These are phyloP conservation scores for Cherax destructor DNA, from an alignment of 1,140 invertebrate species.

Conservation along the genomic window DNA sequence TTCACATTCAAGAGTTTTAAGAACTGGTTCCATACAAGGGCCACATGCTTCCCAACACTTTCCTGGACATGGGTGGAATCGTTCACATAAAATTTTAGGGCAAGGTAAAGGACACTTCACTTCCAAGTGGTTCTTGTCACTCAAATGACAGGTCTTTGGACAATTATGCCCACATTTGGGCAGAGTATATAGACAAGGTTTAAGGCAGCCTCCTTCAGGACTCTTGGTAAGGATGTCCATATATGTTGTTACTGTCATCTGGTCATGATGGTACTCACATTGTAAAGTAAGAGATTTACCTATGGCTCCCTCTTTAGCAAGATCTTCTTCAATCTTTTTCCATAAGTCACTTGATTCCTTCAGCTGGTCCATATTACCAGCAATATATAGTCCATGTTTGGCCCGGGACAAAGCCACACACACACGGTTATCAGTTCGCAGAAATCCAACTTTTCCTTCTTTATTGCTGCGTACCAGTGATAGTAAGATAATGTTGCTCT, in stretches of 20 bases:
- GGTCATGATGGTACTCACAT: constrained; percentile 76
- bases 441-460: constrained; percentile 84
- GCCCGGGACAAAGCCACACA: constrained; percentile 90
- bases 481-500: constrained; percentile 88
- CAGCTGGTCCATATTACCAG: constrained; percentile 79
- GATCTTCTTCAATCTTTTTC: constrained; percentile 65
- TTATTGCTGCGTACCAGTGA: constrained; percentile 87
- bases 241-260: constrained; percentile 56
- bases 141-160: constrained; percentile 59
- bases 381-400: constrained; percentile 82
- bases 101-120: constrained; percentile 38
- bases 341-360: constrained; percentile 75
- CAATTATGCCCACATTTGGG: constrained; percentile 75
- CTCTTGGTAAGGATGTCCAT: constrained; percentile 74
- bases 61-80: constrained; percentile 47
- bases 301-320: constrained; percentile 72
- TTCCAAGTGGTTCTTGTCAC: constrained; percentile 23
- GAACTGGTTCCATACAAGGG: not conserved
- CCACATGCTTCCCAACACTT: constrained; percentile 50
- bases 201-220: constrained; percentile 76
- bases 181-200: constrained; percentile 72
- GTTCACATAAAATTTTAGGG: constrained; percentile 53
- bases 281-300: constrained; percentile 73
- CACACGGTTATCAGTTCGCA: constrained; percentile 85
- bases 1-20: constrained; percentile 5